These are phyloP conservation scores for Acanthosepion pharaonis DNA, from an alignment of 2,888 invertebrate genomes.

Conservation along the genomic window DNA sequence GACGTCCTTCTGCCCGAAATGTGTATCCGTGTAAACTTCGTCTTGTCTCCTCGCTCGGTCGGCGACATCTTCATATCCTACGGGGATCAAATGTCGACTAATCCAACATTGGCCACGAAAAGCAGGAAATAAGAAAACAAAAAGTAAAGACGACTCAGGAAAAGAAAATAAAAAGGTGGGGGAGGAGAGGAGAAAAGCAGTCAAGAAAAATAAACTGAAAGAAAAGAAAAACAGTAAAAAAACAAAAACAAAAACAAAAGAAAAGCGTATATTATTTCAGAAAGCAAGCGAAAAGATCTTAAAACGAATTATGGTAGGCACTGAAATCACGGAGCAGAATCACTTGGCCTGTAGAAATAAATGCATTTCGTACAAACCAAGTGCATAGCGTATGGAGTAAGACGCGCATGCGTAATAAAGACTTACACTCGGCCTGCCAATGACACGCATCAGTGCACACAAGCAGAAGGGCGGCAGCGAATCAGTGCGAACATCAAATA, in stretches of 20 bases:
- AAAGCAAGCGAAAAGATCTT: neutral
- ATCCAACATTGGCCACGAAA: neutral
- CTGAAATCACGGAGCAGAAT: neutral
- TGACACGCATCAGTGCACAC: slow-evolving; percentile 2
- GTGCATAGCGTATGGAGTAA: neutral
- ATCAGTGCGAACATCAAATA: neutral
- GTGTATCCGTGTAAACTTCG: slow-evolving; percentile 15
- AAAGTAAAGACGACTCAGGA: neutral
- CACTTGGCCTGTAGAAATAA: neutral
- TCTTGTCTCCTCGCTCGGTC: slow-evolving; percentile 33
- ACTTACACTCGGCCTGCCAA: slow-evolving; percentile 33
- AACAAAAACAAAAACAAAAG: neutral
- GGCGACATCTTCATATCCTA: slow-evolving; percentile 33
- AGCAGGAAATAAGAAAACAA: neutral
- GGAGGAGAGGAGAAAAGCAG: neutral
- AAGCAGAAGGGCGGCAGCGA: slow-evolving; percentile 22
- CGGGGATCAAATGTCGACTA: slow-evolving; percentile 25
- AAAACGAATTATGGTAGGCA: slow-evolving; percentile 12
- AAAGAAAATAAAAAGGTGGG: no score
- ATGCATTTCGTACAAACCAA: slow-evolving; percentile 20
- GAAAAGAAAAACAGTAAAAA: neutral
- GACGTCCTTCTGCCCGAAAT: neutral
- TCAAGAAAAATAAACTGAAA: neutral
- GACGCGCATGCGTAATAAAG: slow-evolving; percentile 22
- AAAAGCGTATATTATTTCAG: slow-evolving; percentile 4